Base-by-base conservation (phyloP, 2,113 vertebrate genomes). In the Engystomops pustulosus region DNA sequence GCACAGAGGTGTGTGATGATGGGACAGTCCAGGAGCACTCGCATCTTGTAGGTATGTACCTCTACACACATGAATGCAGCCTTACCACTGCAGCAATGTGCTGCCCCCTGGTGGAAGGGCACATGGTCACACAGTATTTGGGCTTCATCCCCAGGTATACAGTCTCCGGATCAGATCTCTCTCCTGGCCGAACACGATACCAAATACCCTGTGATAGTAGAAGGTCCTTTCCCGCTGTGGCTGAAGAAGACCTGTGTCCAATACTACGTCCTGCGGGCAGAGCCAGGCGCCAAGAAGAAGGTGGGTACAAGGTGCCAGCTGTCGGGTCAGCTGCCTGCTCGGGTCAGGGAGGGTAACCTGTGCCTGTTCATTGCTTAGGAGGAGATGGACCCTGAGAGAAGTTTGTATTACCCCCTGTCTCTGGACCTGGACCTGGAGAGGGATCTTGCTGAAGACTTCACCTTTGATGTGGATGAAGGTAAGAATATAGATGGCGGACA, bases 141-240 rank as follows among this genome's bases (percentile, higher is more conserved):
- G 45, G 27, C 7, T 81, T 38, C 32, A 15, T n/a, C n/a, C 6
- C 0, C 86, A 98, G 96, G 97, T 3, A 93, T 93, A 85, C 97
- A 98, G 91, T 96, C 95, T 71, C 94, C 94, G 0, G 90, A 89
- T 0, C 96, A 98, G 92, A 90, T 90, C 84, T 89, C 87, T 3
- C 91, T 94, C 4, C 88, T 98, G 41, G 91, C 95, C 51, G 84
- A 77, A 18, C 95, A 97, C 3, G 88, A 93, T 85, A 90, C 91
- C 0, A 85, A 65, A 36, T 89, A 83, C 58, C 96, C 96, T 0
- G 85, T 98, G 82, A 96, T 95, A 4, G 95, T 98, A 0, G 97
- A 98, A 87, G 97, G 97, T 0, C 97, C 96, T 0, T 97, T 95
- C 85, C 94, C 93, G 0, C 89, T 97, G 80, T 98, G 96, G 96